Conservation (phyloP, 2,113 vertebrate species). For the Syngnathoides biaculeatus region DNA sequence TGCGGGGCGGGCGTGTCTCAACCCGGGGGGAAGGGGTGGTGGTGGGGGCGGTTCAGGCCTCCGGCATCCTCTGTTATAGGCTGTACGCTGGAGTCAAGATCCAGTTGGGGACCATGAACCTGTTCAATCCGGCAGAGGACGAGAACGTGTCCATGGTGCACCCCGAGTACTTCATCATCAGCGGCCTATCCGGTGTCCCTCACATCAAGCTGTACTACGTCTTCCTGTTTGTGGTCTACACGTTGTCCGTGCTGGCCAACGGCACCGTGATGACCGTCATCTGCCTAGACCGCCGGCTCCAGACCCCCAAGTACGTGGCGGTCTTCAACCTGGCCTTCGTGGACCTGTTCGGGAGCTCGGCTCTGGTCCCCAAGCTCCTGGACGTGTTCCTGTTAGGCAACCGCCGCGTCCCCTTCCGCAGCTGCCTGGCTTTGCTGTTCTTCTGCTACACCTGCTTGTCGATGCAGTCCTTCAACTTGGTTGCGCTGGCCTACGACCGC, state of each 20-base stretch:
- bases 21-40: too few species aligned
- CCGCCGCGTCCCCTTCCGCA: slow-evolving; percentile 47
- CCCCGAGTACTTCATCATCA: slow-evolving; percentile 63
- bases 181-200: slow-evolving; percentile 52
- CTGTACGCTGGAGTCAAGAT: not conserved
- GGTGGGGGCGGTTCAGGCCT: not conserved
- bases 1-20: too few species aligned
- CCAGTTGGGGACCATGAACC: slow-evolving; percentile 16
- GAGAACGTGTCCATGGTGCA: slow-evolving; percentile 55
- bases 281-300: slow-evolving; percentile 48
- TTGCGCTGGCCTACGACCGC: slow-evolving; percentile 66
- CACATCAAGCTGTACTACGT: slow-evolving; percentile 61
- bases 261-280: slow-evolving; percentile 56
- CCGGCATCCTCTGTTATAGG: not conserved
- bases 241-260: slow-evolving; percentile 58
- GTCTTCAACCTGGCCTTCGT: slow-evolving; percentile 69
- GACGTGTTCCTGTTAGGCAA: slow-evolving; percentile 65
- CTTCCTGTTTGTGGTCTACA: slow-evolving; percentile 61
- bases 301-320: slow-evolving; percentile 67
- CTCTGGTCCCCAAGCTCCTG: slow-evolving; percentile 66
- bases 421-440: slow-evolving; percentile 62
- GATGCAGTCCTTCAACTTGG: slow-evolving; percentile 68
- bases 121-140: slow-evolving; percentile 38
- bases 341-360: slow-evolving; percentile 60
- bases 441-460: slow-evolving; percentile 61